phyloP scores from a whole-genome alignment of 2,797 vertebrate species.

The Acridotheres tristis region DNA sequence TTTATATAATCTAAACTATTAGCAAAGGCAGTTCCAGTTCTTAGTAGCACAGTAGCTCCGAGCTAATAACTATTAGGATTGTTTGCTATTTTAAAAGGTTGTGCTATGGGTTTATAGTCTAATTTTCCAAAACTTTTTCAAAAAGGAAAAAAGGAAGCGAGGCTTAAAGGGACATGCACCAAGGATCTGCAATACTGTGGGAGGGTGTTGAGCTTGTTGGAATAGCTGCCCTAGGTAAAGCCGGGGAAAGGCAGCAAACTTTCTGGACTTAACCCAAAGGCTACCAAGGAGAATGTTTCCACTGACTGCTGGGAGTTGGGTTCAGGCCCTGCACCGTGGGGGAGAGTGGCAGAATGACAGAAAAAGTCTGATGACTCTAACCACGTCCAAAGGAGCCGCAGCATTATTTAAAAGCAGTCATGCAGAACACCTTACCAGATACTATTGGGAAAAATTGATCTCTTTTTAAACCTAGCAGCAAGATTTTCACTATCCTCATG shows the following conservation, averaged over 20 bases:
- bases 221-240: not conserved
- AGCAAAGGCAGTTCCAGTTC: not conserved
- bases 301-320: not conserved
- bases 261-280: not conserved
- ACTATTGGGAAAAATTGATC: not conserved
- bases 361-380: not conserved
- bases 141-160: not conserved
- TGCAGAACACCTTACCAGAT: not conserved
- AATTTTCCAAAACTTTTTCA: not conserved
- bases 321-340: not conserved
- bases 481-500: not conserved
- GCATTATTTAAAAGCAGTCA: not conserved
- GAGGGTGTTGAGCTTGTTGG: not conserved
- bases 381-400: not conserved
- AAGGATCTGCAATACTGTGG: not conserved
- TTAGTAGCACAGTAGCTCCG: not conserved
- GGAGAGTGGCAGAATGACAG: not conserved
- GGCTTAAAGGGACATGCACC: not conserved
- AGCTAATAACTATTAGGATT: not conserved
- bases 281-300: not conserved
- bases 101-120: not conserved
- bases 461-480: conserved; percentile 15
- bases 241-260: not conserved
- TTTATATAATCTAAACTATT: not conserved
- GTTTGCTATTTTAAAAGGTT: not conserved